Conservation (phyloP, 2,113 vertebrate species). For the Taurulus bubalis region DNA sequence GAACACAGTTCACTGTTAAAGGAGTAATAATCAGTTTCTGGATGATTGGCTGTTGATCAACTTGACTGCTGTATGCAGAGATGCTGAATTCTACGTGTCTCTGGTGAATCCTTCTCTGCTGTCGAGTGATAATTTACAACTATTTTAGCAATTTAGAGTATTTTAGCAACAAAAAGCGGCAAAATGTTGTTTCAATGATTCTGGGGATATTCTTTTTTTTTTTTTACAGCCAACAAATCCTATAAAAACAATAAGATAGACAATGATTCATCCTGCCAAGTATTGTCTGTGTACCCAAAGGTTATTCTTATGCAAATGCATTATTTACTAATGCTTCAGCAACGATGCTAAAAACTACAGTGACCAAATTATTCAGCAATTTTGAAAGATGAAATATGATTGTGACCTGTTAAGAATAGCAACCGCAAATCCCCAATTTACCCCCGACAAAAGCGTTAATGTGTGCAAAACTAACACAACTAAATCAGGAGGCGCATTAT, state of each 20-base stretch:
- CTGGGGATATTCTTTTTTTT: neutral
- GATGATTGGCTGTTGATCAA: conserved; percentile 1
- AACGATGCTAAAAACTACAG: neutral
- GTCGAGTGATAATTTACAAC: neutral
- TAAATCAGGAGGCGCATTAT: neutral
- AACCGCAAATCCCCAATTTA: neutral
- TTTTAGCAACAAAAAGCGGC: neutral
- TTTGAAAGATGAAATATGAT: neutral
- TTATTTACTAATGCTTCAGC: neutral
- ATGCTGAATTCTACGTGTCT: conserved; percentile 2
- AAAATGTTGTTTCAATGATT: neutral
- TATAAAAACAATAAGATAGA: neutral
- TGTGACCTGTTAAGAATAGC: neutral
- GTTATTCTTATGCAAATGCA: neutral
- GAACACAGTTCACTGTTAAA: conserved; percentile 28
- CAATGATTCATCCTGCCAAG: neutral
- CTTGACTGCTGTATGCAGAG: neutral
- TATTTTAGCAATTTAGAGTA: neutral
- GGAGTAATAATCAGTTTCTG: conserved; percentile 6
- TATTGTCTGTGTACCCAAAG: neutral
- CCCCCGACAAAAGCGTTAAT: neutral
- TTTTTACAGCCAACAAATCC: neutral
- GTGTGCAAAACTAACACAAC: neutral
- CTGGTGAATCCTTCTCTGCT: neutral
- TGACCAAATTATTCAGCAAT: neutral